These are phyloP conservation scores for Eurytoma californica DNA, from an alignment of 2,888 invertebrate genomes.

Conservation along the genomic window DNA sequence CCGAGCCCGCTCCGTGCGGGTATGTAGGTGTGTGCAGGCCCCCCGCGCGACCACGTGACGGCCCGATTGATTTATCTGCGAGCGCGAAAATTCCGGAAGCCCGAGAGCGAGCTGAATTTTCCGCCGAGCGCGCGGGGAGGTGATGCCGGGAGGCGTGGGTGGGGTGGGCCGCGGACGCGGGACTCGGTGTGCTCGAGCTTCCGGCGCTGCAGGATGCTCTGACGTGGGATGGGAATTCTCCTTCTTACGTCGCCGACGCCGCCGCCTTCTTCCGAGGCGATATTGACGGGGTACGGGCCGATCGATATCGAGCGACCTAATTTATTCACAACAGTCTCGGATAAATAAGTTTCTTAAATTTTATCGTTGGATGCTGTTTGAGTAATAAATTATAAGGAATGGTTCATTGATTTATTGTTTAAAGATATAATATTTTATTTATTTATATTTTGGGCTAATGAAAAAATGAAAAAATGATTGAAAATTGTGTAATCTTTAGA, in stretches of 20 bases:
- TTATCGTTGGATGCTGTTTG: too few relatives aligned
- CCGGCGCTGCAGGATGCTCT: too few relatives aligned
- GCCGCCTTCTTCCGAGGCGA: neutral
- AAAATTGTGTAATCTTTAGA: too few relatives aligned
- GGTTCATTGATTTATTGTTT: too few relatives aligned
- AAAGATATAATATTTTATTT: too few relatives aligned
- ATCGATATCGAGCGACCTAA: neutral
- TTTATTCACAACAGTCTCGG: too few relatives aligned
- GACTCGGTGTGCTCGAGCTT: too few relatives aligned
- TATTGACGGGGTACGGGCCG: neutral
- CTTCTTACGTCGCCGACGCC: neutral
- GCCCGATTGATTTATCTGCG: conserved; percentile 56
- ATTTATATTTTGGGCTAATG: too few relatives aligned
- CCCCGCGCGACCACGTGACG: conserved; percentile 49
- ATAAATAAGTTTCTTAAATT: too few relatives aligned
- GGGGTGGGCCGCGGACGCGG: too few relatives aligned
- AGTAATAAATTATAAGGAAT: too few relatives aligned
- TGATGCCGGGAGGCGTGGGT: neutral
- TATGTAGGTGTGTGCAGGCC: neutral
- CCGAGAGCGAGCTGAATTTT: conserved; percentile 17
- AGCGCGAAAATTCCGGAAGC: conserved; percentile 48
- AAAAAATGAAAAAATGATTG: too few relatives aligned
- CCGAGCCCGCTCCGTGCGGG: neutral
- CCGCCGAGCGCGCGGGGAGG: neutral
- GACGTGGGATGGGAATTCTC: neutral